These are phyloP conservation scores for Riparia riparia DNA, from an alignment of 2,113 vertebrate genomes.

Conservation along the genomic window DNA sequence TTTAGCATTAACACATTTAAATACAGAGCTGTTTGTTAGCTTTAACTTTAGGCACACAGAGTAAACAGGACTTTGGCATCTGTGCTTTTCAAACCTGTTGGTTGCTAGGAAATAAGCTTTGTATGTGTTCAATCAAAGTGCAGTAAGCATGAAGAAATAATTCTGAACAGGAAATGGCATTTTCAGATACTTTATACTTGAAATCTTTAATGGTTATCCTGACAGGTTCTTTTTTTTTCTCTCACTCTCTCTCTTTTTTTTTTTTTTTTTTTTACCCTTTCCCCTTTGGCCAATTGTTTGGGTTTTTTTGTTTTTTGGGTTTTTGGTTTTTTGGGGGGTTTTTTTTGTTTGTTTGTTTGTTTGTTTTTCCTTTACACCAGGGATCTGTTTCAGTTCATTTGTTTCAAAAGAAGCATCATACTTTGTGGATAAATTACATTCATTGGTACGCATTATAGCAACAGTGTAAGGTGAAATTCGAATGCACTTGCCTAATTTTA, in stretches of 20 bases:
- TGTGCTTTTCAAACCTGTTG: conserved; percentile 73
- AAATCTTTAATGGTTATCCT: conserved; percentile 7
- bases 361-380: background rate
- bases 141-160: conserved; percentile 54
- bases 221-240: background rate
- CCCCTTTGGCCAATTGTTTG: background rate
- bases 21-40: conserved; percentile 87
- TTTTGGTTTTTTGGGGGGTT: background rate
- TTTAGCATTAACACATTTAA: conserved; percentile 90
- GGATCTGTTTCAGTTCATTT: background rate
- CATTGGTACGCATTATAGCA: background rate
- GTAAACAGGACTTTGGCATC: conserved; percentile 68
- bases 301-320: background rate
- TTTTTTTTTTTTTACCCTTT: no score
- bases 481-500: background rate
- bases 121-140: conserved; percentile 44
- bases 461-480: conserved; percentile 11
- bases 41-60: conserved; percentile 79
- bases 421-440: background rate
- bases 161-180: conserved; percentile 53
- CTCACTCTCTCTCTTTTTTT: no score
- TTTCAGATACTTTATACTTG: conserved; percentile 47
- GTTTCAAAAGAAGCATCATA: background rate
- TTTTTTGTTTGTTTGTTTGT: background rate
- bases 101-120: conserved; percentile 69